Conservation (phyloP, 1,140 invertebrate species). For the Hetaerina americana region DNA sequence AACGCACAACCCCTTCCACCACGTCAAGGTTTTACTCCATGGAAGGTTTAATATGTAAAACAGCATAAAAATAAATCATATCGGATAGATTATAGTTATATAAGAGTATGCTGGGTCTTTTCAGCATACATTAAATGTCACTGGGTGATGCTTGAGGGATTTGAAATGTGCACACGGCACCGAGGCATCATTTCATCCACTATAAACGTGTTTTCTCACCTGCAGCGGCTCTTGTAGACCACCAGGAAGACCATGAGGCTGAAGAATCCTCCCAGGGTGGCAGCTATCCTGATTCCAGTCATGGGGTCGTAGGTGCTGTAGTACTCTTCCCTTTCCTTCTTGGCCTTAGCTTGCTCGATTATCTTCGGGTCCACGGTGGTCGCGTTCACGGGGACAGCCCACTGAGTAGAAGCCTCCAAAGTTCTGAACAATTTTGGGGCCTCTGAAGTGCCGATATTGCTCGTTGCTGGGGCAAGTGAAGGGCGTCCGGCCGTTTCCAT, state of each 20-base stretch:
- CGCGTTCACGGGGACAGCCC: not conserved
- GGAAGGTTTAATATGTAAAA: no score
- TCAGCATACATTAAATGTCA: no score
- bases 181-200: no score
- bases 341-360: not conserved
- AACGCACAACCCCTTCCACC: no score
- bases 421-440: not conserved
- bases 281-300: constrained; percentile 29
- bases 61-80: no score
- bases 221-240: constrained; percentile 27
- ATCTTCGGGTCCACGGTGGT: not conserved
- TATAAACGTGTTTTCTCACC: no score
- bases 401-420: not conserved
- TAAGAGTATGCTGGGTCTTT: no score
- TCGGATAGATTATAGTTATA: no score
- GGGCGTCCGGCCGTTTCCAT: not conserved
- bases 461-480: no score
- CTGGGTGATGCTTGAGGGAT: no score
- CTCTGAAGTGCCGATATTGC: not conserved
- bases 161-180: no score
- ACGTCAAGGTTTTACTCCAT: no score
- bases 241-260: constrained; percentile 24
- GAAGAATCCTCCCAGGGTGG: constrained; percentile 28
- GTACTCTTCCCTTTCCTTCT: constrained; percentile 13
- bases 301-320: constrained; percentile 29